Base-by-base conservation (phyloP, 2,113 vertebrate species). In the Scomber colias region DNA sequence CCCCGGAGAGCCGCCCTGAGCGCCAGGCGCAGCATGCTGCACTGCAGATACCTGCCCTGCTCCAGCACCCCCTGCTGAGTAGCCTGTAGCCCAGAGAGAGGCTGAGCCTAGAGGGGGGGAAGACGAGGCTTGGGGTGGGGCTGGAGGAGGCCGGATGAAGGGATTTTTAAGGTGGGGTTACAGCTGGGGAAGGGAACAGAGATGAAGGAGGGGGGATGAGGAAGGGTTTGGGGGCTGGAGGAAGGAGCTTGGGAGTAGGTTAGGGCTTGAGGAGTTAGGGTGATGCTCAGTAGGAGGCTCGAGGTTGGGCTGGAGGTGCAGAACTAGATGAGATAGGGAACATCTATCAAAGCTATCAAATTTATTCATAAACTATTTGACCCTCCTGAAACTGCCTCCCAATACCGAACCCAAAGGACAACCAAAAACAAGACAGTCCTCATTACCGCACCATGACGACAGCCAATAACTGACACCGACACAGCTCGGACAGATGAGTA, bases 1-100 rank as follows among this genome's bases (percentile, higher is more conserved):
- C 59, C 85, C 83, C 2, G 1, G 76, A 84, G 86, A 85, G 64
- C 55, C n/a, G 80, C 84, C 86, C 59, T 15, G 68, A 88, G 86
- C 84, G 4, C 64, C 40, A 61, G 31, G 71, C 55, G 11, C 48
- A 6, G 76, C 73, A 44, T 11, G 35, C 82, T 61, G 64, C 83
- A 50, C 64, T 78, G 83, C 87, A 55, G 65, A 87, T 86, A 87
- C 83, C 79, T 70, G 73, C 69, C 75, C 86, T 13, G 30, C 49
- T 61, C 50, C 54, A 30, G 49, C 24, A 4, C 77, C 30, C 63
- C 70, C 59, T 27, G 81, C 81, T 83, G 81, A 66, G 78, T 10
- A 27, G 85, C 78, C 81, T 19, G 72, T 35, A 77, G 81, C 69
- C 85, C 76, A 56, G 70, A 77, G 71, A 66, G 62, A 77, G 65